These are phyloP conservation scores for Zelostemma sp. DNA, from an alignment of 1,140 invertebrate species.

Conservation along the genomic window DNA sequence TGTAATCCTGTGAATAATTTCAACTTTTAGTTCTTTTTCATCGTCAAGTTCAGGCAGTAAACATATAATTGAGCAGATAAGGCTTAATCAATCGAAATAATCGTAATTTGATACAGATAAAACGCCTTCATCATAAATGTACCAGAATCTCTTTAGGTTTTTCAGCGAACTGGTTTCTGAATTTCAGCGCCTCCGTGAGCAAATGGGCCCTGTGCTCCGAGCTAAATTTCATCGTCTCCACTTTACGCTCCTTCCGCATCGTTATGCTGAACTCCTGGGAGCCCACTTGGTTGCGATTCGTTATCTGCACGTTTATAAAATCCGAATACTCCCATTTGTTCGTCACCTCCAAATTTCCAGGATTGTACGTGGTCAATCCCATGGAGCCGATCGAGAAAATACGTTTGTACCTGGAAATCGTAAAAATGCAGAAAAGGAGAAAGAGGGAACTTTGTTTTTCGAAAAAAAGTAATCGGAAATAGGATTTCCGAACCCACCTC, in stretches of 20 bases:
- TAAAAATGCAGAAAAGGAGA: no score
- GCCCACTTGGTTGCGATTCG: conserved; percentile 71
- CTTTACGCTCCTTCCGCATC: conserved; percentile 91
- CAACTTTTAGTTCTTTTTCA: no score
- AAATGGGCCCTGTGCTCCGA: conserved; percentile 94
- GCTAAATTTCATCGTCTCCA: conserved; percentile 97
- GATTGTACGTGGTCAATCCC: conserved; percentile 98
- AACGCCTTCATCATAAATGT: conserved; percentile 48
- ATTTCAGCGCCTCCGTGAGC: conserved; percentile 90
- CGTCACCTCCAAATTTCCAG: conserved; percentile 92
- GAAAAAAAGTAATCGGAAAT: conserved; percentile 33
- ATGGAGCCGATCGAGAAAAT: conserved; percentile 96
- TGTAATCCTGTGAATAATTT: no score
- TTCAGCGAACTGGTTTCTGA: conserved; percentile 82
- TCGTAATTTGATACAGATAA: no score
- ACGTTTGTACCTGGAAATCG: conserved; percentile 86
- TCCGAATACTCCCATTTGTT: conserved; percentile 94
- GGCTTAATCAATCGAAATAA: no score
- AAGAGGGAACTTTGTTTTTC: no score
- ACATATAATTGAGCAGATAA: no score
- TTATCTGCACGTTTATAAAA: conserved; percentile 81
- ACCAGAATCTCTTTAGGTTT: conserved; percentile 82
- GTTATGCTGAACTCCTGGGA: conserved; percentile 86
- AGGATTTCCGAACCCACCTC: conserved; percentile 76
- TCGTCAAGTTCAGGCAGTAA: no score